phyloP scores from a whole-genome alignment of 2,888 invertebrate species.

The Lasioglossum figueresi region DNA sequence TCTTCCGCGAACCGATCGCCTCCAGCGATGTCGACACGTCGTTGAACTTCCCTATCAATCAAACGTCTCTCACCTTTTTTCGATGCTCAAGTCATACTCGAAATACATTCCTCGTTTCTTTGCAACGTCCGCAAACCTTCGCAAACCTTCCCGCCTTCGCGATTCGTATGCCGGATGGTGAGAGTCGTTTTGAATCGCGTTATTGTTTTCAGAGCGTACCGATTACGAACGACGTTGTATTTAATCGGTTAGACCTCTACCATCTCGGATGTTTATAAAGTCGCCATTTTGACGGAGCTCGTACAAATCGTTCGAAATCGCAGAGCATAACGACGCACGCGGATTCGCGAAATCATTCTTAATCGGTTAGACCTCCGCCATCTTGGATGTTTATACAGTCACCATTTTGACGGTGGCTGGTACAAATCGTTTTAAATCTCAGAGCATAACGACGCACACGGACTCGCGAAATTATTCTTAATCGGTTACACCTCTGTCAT shows the following conservation, averaged over 20 bases:
- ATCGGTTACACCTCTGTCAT: too few species aligned
- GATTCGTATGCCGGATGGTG: too few species aligned
- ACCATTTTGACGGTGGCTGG: not conserved
- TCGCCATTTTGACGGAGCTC: not conserved
- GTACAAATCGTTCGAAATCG: not conserved
- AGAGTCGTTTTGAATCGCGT: too few species aligned
- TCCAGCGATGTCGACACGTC: not conserved
- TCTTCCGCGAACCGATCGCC: not conserved
- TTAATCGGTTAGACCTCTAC: too few species aligned
- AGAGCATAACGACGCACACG: not conserved
- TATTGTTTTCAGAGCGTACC: too few species aligned
- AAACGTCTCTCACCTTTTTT: not conserved
- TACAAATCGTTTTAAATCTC: not conserved
- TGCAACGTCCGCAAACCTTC: not conserved
- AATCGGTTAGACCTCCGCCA: too few species aligned
- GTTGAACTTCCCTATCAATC: slow-evolving; percentile 23
- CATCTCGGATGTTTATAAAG: not conserved
- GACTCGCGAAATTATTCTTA: too few species aligned
- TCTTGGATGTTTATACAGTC: not conserved
- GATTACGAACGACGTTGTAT: too few species aligned
- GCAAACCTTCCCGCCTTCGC: too few species aligned
- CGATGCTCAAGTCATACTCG: not conserved
- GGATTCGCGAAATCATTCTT: too few species aligned
- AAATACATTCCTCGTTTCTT: not conserved
- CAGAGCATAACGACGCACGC: not conserved